Base-by-base conservation (phyloP, 1,140 invertebrate species). In the Sitophilus oryzae region DNA sequence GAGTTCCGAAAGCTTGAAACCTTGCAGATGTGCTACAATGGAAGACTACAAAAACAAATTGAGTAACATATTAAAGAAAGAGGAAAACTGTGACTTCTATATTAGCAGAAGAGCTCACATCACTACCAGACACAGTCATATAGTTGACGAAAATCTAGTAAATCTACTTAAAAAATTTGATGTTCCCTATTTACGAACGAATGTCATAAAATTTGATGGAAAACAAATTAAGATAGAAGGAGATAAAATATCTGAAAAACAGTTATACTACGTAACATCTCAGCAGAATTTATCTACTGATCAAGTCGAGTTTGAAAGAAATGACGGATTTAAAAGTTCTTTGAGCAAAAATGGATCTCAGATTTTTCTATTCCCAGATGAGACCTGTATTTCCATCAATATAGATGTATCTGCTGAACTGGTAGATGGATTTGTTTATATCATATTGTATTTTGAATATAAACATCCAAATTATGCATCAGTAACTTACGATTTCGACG, bases 401-500 rank as follows among this genome's bases (percentile, higher is more conserved):
- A 42, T 63, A 1, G 23, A 47, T 0, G 34, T 57, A 3, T 35
- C 52, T 9, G 49, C 46, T 14, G 51, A 60, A 20, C 18, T 63
- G n/a, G 44, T 60, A 10, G 54, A 58, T 30, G 47, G 48, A 43
- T 63, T 54, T 40, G 58, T 63, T n/a, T 63, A 38, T 19, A 46
- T 63, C 2, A 46, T n/a, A 16, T 10, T 63, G 5, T 37, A 48
- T 22, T 58, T 50, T 23, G 11, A 52, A 9, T 63, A 55, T 22
- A 50, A 63, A 45, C 58, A 63, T 52, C 55, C 58, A 2, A 36
- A 63, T 36, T 63, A 60, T 38, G 54, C 43, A 16, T 60, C 40
- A 10, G 58, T 63, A 0, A 40, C 22, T 9, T 63, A 58, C 35
- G 40, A 51, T 35, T 46, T 49, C 18, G 51, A 54, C 15, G 25